Conservation (phyloP, 1,140 invertebrate genomes). For the Procambarus clarkii region DNA sequence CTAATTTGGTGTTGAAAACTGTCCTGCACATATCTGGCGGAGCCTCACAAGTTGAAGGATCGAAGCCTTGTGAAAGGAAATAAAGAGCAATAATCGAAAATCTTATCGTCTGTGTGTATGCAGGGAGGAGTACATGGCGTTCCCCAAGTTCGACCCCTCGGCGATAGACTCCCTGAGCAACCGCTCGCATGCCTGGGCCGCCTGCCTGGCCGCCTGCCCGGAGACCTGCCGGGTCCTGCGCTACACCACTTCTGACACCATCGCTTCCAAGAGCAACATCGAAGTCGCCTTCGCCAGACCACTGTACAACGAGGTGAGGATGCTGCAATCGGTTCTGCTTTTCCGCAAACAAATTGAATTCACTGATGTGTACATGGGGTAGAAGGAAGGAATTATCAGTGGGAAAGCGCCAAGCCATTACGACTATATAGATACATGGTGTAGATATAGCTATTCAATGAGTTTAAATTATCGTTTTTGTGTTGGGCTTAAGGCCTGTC, state of each 20-base stretch:
- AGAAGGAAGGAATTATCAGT: no score
- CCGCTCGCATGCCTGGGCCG: background rate
- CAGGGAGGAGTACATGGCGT: slow-evolving; percentile 3
- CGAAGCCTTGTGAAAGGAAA: no score
- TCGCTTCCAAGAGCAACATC: background rate
- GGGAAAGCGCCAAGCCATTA: no score
- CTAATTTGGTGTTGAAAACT: no score
- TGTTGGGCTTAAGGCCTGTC: no score
- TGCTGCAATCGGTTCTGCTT: background rate
- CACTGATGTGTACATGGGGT: background rate
- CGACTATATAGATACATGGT: background rate
- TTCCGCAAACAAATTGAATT: no score
- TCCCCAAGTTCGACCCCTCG: background rate
- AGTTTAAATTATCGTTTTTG: no score
- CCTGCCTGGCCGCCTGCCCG: background rate
- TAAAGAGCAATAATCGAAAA: no score
- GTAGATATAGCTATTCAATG: no score
- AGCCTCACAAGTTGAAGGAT: no score
- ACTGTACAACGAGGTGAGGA: background rate
- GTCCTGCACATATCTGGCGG: no score
- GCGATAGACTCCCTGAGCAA: background rate
- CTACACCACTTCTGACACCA: background rate
- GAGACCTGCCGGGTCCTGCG: slow-evolving; percentile 6
- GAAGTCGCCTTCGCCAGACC: slow-evolving; percentile 11
- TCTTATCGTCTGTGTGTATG: no score